Percentiles rank a stretch among this genome's conserved stretches.
These are phyloP conservation scores for Buceros bicornis DNA, from an alignment of 2,797 vertebrate species.

Conservation along the genomic window DNA sequence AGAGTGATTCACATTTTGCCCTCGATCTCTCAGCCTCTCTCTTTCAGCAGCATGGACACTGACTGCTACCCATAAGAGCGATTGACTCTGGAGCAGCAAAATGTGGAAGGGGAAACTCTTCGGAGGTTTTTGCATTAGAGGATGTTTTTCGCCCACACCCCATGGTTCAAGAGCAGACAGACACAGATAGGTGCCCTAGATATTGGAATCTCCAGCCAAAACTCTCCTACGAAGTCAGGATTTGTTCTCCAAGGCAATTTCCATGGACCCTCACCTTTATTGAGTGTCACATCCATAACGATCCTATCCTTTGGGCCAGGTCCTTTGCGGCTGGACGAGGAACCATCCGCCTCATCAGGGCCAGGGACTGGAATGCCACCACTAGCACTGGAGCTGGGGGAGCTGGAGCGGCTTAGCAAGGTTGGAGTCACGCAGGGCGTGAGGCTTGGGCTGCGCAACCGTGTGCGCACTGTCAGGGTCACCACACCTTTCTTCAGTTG, in stretches of 20 bases:
- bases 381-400: slow-evolving; percentile 88
- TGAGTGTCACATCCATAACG: slow-evolving; percentile 94
- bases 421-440: slow-evolving; percentile 92
- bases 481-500: slow-evolving; percentile 96
- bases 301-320: slow-evolving; percentile 94
- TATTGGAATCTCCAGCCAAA: background rate
- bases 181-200: fast-evolving
- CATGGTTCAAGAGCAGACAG: background rate
- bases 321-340: slow-evolving; percentile 79
- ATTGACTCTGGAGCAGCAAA: background rate
- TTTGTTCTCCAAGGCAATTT: fast-evolving
- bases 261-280: slow-evolving; percentile 81
- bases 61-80: background rate
- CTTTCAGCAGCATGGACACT: background rate
- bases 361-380: slow-evolving; percentile 64
- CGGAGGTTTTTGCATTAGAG: background rate
- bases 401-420: slow-evolving; percentile 90
- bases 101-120: background rate
- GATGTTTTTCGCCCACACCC: background rate
- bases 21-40: background rate
- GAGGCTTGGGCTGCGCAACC: slow-evolving; percentile 93
- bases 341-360: slow-evolving; percentile 79
- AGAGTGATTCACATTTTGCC: background rate
- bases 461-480: slow-evolving; percentile 92
- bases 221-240: background rate